Evolutionary conservation across 2,888 invertebrate species (phyloP).

Genomic region (Mechanitis mazaeus): DNA sequence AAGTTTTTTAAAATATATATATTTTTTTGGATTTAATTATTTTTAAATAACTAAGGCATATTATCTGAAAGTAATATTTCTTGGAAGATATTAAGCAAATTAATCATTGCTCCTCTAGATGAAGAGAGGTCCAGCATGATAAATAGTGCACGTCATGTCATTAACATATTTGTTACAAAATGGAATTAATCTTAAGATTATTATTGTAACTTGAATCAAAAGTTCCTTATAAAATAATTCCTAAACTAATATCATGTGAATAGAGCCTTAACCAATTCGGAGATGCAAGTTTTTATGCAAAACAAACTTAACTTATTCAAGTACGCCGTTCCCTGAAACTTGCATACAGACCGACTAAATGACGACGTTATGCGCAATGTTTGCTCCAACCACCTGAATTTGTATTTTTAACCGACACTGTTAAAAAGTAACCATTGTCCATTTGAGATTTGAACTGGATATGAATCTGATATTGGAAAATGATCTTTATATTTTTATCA

Average conservation of each 20-base stretch:
- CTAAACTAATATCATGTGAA: conserved; percentile 13
- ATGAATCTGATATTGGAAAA: not conserved
- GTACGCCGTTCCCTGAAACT: conserved; percentile 64
- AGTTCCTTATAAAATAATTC: not conserved
- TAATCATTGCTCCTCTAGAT: not conserved
- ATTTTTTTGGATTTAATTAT: too few relatives aligned
- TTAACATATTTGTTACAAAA: conserved; percentile 1
- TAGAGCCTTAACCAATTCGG: conserved; percentile 55
- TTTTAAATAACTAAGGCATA: too few relatives aligned
- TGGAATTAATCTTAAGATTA: not conserved
- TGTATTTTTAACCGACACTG: conserved; percentile 35
- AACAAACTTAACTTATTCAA: conserved; percentile 72
- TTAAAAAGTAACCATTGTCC: conserved; percentile 30
- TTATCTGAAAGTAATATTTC: too few relatives aligned
- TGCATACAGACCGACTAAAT: conserved; percentile 64
- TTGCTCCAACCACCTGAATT: conserved; percentile 30
- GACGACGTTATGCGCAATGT: conserved; percentile 43
- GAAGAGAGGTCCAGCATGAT: conserved; percentile 4
- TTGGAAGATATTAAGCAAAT: not conserved
- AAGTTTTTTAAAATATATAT: not conserved
- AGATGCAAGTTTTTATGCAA: conserved; percentile 72
- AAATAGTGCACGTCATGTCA: conserved; percentile 9
- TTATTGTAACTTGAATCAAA: not conserved
- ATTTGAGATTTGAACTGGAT: conserved; percentile 17
- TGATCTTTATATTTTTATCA: conserved; percentile 14